Evolutionary conservation across 2,888 invertebrate species (phyloP), one percentile per base, ranked within the genome.

Genomic region (Imbricaverruca yamaguchii): DNA sequence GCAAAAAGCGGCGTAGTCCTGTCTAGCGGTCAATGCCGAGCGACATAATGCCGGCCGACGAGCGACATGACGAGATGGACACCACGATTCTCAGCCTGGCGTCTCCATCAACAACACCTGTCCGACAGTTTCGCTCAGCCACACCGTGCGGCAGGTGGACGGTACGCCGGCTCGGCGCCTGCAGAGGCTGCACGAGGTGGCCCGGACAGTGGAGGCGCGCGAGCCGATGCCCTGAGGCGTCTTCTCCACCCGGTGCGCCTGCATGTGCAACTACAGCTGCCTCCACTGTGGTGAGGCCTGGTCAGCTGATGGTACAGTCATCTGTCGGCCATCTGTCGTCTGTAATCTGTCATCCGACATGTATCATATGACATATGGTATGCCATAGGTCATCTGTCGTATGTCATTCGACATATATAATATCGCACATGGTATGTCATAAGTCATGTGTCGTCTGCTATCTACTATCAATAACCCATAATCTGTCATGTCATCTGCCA

Each of bases 221-320:
- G 81, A 55, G 80, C 67, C 69, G 79, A 92, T 94, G 21, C 94
- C 98, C 7, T 98, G 98, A 87, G 97, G 97, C 11, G 97, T 97
- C 83, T 98, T 97, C 88, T 95, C 97, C 74, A 93, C 95, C 84
- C 97, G 97, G 88, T 98, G 98, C 89, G 96, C 96, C 81, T 97
- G 97, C 87, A 96, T 97, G 94, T 98, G 98, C 87, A 98, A 98
- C 89, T 94, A 93, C 86, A 95, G 96, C 87, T 93, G 93, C 86
- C 93, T 96, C 85, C 94, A 96, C 74, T 97, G 95, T 88, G 90
- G 97, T 87, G 98, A 98, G 86, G 98, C 39, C 39, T n/a, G 39
- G 39, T 4, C 39, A 39, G 39, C 39, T 39, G 39, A 3, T 39
- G 39, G 39, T 4, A 39, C 39, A 39, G 39, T 39, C 39, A 39